Conservation (phyloP, 23 tunicate genomes). For the Trididemnum clinides region DNA sequence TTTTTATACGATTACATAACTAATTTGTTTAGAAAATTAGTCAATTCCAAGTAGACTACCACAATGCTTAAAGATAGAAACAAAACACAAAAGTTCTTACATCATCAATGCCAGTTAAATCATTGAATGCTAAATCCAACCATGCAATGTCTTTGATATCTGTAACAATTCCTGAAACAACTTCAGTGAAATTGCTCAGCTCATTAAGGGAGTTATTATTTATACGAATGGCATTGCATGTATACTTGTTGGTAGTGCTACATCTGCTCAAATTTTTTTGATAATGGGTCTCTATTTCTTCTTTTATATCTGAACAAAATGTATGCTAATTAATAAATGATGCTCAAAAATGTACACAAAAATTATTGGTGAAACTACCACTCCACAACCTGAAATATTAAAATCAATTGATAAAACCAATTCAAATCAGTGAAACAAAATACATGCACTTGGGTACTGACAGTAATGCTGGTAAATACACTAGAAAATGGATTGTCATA, state of each 20-base stretch:
- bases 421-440: too few relatives aligned
- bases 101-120: slow-evolving; percentile 32
- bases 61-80: not conserved
- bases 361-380: too few relatives aligned
- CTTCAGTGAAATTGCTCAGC: slow-evolving; percentile 35
- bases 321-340: too few relatives aligned
- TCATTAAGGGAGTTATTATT: slow-evolving; percentile 69
- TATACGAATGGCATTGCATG: slow-evolving; percentile 57
- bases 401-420: too few relatives aligned
- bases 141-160: slow-evolving; percentile 61
- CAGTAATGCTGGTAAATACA: too few relatives aligned
- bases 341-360: too few relatives aligned
- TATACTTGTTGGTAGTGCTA: slow-evolving; percentile 18
- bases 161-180: slow-evolving; percentile 20
- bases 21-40: too few relatives aligned
- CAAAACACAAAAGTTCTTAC: slow-evolving; percentile 26
- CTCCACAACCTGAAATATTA: too few relatives aligned
- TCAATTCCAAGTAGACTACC: not conserved
- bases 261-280: slow-evolving; percentile 38
- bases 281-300: slow-evolving; percentile 44
- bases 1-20: too few relatives aligned
- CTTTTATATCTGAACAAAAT: slow-evolving; percentile 37
- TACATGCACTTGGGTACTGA: too few relatives aligned
- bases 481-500: too few relatives aligned
- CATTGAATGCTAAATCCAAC: slow-evolving; percentile 84